Evolutionary conservation across 1,140 invertebrate genomes (phyloP).

Genomic region (Parapsyche elsis): DNA sequence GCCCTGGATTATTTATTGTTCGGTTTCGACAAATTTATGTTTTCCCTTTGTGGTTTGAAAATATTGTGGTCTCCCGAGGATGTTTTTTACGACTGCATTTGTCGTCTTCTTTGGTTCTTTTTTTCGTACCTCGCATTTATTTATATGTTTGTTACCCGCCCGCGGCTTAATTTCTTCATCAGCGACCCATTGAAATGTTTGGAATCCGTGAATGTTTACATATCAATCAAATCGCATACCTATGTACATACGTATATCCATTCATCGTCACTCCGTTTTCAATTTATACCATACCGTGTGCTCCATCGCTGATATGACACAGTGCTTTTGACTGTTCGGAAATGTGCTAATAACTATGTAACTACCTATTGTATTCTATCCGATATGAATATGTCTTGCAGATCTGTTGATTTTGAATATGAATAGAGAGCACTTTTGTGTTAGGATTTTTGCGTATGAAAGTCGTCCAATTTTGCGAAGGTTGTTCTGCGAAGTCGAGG

Average conservation of each 20-base stretch:
- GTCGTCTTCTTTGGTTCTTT: constrained; percentile 38
- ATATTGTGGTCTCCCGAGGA: constrained; percentile 43
- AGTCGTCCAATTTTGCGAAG: neutral
- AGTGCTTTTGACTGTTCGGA: neutral
- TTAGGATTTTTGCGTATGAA: neutral
- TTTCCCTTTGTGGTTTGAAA: constrained; percentile 55
- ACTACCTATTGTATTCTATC: no score
- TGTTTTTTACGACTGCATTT: constrained; percentile 45
- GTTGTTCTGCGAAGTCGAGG: constrained; percentile 28
- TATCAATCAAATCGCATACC: constrained; percentile 3
- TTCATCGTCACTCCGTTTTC: no score
- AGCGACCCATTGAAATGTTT: constrained; percentile 28
- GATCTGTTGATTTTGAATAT: no score
- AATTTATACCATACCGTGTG: no score
- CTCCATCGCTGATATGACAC: neutral
- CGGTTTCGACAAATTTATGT: constrained; percentile 56
- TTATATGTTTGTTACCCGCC: constrained; percentile 12
- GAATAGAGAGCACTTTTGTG: no score
- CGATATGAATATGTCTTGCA: no score
- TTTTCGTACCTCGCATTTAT: constrained; percentile 8
- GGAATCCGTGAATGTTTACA: neutral
- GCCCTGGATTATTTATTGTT: constrained; percentile 54
- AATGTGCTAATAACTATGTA: no score
- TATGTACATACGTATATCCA: neutral
- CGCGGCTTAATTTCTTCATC: constrained; percentile 38